Evolutionary conservation across 2,888 invertebrate species (phyloP).

Genomic region (Rhingia rostrata): DNA sequence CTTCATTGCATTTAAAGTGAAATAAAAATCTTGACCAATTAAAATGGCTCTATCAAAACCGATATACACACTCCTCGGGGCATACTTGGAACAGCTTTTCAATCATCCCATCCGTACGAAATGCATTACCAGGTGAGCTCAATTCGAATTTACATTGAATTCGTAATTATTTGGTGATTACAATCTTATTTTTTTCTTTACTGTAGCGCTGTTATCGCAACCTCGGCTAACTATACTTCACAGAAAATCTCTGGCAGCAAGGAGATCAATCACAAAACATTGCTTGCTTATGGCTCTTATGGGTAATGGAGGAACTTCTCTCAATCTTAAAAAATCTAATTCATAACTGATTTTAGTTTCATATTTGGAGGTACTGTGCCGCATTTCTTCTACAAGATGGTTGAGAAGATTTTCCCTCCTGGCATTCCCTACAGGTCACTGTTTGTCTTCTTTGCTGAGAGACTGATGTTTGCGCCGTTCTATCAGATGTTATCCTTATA

Average conservation of each 20-base stretch:
- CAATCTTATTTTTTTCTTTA: constrained; percentile 20
- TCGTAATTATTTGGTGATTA: constrained; percentile 12
- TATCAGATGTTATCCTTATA: constrained; percentile 90
- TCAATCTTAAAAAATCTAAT: background rate
- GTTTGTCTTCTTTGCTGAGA: constrained; percentile 87
- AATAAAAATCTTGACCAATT: background rate
- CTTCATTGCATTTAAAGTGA: background rate
- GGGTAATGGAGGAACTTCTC: constrained; percentile 84
- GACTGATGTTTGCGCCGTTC: constrained; percentile 88
- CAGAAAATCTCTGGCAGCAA: constrained; percentile 88
- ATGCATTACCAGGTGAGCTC: constrained; percentile 89
- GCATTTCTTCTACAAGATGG: constrained; percentile 88
- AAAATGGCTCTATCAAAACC: constrained; percentile 85
- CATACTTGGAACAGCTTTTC: constrained; percentile 90
- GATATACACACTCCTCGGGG: constrained; percentile 86
- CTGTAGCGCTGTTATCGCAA: constrained; percentile 88
- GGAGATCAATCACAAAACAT: constrained; percentile 86
- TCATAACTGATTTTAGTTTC: constrained; percentile 83
- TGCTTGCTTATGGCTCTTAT: constrained; percentile 89
- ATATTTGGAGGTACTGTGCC: constrained; percentile 92
- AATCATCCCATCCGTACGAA: constrained; percentile 90
- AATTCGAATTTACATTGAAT: constrained; percentile 25
- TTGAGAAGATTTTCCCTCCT: constrained; percentile 86
- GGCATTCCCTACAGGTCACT: constrained; percentile 85
- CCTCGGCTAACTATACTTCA: constrained; percentile 89